Base-by-base conservation (phyloP, 2,888 invertebrate genomes). In the Ptilodon capucinus region DNA sequence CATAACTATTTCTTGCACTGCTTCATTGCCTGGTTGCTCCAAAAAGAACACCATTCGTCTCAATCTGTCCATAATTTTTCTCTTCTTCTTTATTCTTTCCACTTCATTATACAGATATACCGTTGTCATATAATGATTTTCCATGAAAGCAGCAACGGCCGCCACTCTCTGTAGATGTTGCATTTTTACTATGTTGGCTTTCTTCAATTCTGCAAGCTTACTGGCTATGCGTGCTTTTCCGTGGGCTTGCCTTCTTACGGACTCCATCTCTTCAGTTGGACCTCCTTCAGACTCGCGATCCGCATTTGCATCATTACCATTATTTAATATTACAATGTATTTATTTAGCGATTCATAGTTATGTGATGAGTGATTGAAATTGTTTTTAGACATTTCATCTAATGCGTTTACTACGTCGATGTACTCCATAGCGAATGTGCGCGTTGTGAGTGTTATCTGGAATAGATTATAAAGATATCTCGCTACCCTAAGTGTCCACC, bases 81-180 rank as follows among this genome's bases (percentile, higher is more conserved):
- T 54, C 0, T 61, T 51, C 2, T 23, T 45, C 18, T 51, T 23
- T 4, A 82, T 81, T 34, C 79, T 70, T 32, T 60, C 28, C 42
- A 82, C 60, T 66, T 84, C 80, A 0, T 63, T 43, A 30, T 73
- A 69, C 2, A 83, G 60, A 57, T 79, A 81, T 8, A 65, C 54
- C 0, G 81, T 74, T 0, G 66, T 49, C 2, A 45, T 17, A 5
- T 53, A 60, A 32, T 68, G 57, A 0, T 54, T 40, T 14, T 52
- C 36, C 42, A 80, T 53, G 32, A 71, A 79, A 0, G 62, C 43
- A 0, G 43, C 45, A 1, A 83, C 43, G 46, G 68, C 64, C 2
- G 49, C 44, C 6, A 72, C 46, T 56, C 68, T 71, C 2, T n/a
- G 38, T 2, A 48, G 30, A 16, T 75, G 66, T 38, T 60, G 59